Evolutionary conservation across 2,888 invertebrate genomes (phyloP), one percentile per base, ranked within the genome.

Genomic region (Folsomia candida): DNA sequence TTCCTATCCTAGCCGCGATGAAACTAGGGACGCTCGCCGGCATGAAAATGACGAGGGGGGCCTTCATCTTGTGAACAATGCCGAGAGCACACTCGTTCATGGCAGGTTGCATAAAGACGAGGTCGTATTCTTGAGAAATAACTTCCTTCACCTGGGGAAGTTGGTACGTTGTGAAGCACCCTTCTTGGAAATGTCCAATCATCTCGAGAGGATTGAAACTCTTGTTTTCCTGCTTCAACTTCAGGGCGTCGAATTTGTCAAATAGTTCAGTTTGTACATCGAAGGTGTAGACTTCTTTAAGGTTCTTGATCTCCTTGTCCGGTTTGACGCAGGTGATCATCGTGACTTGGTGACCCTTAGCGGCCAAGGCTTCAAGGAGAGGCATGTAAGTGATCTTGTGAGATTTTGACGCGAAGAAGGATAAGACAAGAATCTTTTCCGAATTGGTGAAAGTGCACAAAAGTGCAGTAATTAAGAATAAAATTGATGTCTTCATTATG

Each of bases 291-390:
- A 76, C 67, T 61, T 77, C 81, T 37, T 79, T 79, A 58, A 80
- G 79, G 58, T 81, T 81, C 4, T 84, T 86, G 1, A 84, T 81
- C 1, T 83, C 82, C 18, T 83, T 81, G 0, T 81, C 78, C 63
- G 84, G 83, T 66, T 79, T 83, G 67, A 83, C 76, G 0, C 84
- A 83, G 2, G 86, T 84, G 22, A 87, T 84, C 1, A 86, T 84
- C 1, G 86, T 86, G 0, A 87, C 85, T 78, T 86, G 85, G 76
- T 87, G 87, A 0, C 86, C 86, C 64, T 85, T 83, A 20, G 81
- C 80, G 2, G 86, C 86, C 57, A 87, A 80, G 73, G 85, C 86
- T 60, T 85, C 75, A 2, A 86, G 85, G 47, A 87, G 83, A 0
- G 84, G 83, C 72, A 83, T 83, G 28, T 86, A 80, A 81, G 84